These are phyloP conservation scores for Myripristis jacobus DNA, from an alignment of 2,797 vertebrate species.

Conservation along the genomic window DNA sequence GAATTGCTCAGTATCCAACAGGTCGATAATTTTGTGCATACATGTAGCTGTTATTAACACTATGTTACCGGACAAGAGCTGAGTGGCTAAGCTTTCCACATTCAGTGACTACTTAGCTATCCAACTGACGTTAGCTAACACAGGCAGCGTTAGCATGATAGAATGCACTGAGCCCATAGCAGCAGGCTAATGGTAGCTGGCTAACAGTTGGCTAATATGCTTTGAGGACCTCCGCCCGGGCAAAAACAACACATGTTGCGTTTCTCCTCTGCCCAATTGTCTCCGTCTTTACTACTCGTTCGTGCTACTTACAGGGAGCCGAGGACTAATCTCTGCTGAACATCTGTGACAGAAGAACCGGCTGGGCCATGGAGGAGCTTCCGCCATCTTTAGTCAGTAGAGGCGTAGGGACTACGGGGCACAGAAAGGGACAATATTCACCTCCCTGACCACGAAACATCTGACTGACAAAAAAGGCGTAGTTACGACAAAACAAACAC, in stretches of 20 bases:
- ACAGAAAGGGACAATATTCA: constrained; percentile 65
- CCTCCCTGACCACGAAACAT: constrained; percentile 4
- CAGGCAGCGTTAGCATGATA: constrained; percentile 35
- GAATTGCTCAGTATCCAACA: neutral
- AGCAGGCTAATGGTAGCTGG: constrained; percentile 67
- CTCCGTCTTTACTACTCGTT: neutral
- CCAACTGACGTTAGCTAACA: constrained; percentile 5
- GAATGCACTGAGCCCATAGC: constrained; percentile 16
- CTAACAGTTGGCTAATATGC: constrained; percentile 37
- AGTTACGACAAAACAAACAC: too few relatives aligned
- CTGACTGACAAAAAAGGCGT: constrained; percentile 2
- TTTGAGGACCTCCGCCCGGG: neutral
- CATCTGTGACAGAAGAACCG: constrained; percentile 98
- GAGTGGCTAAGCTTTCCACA: constrained; percentile 1
- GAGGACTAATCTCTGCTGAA: constrained; percentile 92
- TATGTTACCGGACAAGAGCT: neutral
- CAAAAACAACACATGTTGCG: neutral
- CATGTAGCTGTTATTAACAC: rapidly evolving
- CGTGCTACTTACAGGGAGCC: constrained; percentile 88
- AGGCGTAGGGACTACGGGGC: constrained; percentile 68
- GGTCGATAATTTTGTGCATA: neutral
- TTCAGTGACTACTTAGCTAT: constrained; percentile 34
- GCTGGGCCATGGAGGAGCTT: constrained; percentile 91
- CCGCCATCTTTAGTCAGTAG: constrained; percentile 89
- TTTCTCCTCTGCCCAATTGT: neutral